These are phyloP conservation scores for Serinus canaria DNA, from an alignment of 2,113 vertebrate species.

Conservation along the genomic window DNA sequence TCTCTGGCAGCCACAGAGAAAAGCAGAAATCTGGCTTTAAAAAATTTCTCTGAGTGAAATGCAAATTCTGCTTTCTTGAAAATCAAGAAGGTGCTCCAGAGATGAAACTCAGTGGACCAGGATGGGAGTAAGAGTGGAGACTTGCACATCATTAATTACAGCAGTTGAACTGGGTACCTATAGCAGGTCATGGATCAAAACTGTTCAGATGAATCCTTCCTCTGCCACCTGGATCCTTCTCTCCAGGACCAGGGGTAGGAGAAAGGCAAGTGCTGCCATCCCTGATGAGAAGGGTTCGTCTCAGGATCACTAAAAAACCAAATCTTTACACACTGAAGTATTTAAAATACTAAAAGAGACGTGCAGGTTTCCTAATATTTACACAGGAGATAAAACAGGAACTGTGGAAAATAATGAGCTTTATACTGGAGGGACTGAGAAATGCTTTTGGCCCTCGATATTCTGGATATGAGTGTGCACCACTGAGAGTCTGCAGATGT, in stretches of 20 bases:
- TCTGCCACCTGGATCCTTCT: not conserved
- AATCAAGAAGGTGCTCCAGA: not conserved
- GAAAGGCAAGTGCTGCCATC: not conserved
- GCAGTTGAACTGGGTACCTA: fast-evolving
- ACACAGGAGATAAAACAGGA: not conserved
- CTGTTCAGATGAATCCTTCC: not conserved
- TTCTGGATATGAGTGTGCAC: not conserved
- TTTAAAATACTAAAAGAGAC: not conserved
- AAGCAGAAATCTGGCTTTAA: not conserved
- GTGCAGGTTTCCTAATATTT: not conserved
- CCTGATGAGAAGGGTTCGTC: not conserved
- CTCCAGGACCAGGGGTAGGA: fast-evolving
- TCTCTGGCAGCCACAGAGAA: not conserved
- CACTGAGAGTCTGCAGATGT: too few relatives aligned
- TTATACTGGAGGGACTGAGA: not conserved
- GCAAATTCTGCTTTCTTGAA: not conserved
- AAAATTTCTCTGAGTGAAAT: not conserved
- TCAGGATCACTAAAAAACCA: not conserved
- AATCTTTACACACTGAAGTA: not conserved
- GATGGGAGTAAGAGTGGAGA: not conserved
- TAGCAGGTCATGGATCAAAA: not conserved
- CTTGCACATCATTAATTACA: not conserved
- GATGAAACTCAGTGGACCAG: not conserved
- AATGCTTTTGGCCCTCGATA: fast-evolving
- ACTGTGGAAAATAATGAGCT: not conserved